A percentile compares a stretch with the other conserved stretches of the same genome.
Conservation (phyloP, 2,113 vertebrate genomes). For the Guaruba guarouba region DNA sequence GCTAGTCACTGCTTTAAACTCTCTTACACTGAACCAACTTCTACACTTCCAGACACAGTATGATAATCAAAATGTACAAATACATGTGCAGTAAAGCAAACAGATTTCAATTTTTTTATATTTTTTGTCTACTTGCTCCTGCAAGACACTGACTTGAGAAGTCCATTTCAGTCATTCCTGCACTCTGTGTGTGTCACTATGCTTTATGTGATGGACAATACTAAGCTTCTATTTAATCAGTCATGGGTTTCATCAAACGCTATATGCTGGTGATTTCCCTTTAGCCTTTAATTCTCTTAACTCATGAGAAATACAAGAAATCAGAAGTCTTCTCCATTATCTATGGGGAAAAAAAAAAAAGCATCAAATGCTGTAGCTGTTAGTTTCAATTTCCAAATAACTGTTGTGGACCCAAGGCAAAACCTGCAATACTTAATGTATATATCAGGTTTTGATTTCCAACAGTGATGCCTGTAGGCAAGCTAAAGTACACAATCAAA, state of each 20-base stretch:
- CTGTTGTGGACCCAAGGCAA: neutral
- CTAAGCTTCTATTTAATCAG: constrained; percentile 41
- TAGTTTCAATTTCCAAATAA: neutral
- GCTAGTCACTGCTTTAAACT: neutral
- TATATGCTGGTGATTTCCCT: neutral
- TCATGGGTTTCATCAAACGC: neutral
- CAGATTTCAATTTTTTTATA: neutral
- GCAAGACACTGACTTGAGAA: neutral
- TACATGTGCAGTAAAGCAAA: neutral
- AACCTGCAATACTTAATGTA: neutral
- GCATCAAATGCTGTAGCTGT: neutral
- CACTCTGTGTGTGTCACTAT: neutral
- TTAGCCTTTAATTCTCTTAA: constrained; percentile 5
- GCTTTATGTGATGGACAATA: neutral
- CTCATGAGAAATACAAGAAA: neutral
- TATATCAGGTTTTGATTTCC: neutral
- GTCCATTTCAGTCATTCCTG: neutral
- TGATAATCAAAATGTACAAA: neutral
- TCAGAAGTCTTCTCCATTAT: neutral
- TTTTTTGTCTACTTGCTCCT: neutral
- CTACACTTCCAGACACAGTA: neutral
- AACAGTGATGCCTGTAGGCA: neutral
- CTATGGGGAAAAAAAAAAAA: neutral
- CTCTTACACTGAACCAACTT: neutral
- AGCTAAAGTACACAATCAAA: neutral